Conservation (phyloP, 2,797 vertebrate species). For the Buphagus erythrorhynchus region DNA sequence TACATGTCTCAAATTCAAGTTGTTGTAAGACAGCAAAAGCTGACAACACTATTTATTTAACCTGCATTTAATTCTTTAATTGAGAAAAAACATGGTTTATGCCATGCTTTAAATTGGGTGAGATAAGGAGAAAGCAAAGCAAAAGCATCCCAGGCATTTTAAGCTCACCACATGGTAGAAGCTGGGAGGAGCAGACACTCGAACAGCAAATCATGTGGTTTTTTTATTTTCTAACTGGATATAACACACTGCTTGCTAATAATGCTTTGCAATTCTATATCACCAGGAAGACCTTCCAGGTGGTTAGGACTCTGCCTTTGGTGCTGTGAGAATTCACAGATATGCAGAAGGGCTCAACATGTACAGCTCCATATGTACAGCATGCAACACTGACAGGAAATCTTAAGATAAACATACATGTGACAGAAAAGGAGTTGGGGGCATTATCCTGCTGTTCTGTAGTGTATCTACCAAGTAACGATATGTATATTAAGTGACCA, state of each 20-base stretch:
- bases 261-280: neutral
- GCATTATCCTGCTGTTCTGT: neutral
- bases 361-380: neutral
- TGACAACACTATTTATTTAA: slow-evolving; percentile 46
- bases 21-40: slow-evolving; percentile 14
- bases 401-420: neutral
- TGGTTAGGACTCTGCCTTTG: neutral
- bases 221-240: neutral
- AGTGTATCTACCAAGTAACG: rapidly evolving
- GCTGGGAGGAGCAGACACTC: neutral
- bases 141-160: neutral
- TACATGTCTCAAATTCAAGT: neutral
- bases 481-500: neutral
- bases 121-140: neutral
- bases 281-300: neutral
- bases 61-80: slow-evolving; percentile 37
- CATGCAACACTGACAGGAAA: neutral
- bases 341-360: neutral
- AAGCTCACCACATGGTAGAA: neutral
- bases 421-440: neutral
- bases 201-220: neutral
- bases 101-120: neutral
- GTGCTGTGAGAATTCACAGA: neutral
- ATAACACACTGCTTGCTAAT: neutral
- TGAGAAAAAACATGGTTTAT: neutral